Percentiles rank a stretch among this genome's conserved stretches.
phyloP scores from a whole-genome alignment of 2,888 invertebrate species.

The Apoda limacodes region DNA sequence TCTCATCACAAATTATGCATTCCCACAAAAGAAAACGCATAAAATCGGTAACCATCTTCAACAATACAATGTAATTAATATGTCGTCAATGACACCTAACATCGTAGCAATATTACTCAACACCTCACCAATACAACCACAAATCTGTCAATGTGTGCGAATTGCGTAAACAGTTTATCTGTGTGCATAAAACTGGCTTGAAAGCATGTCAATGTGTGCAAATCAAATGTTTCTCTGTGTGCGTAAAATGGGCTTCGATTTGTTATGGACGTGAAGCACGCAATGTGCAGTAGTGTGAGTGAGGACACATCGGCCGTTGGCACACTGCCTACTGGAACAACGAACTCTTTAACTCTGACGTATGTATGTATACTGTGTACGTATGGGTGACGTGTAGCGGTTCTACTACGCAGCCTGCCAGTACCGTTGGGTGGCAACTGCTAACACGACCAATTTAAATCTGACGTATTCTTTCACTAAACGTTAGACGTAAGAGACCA shows the following conservation, averaged over 20 bases:
- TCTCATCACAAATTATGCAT: conserved; percentile 10
- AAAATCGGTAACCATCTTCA: conserved; percentile 21
- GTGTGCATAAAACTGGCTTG: conserved; percentile 4
- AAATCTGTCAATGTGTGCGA: conserved; percentile 22
- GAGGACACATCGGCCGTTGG: conserved; percentile 50
- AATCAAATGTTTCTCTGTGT: conserved; percentile 23
- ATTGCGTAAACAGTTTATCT: conserved; percentile 16
- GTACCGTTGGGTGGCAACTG: conserved; percentile 45
- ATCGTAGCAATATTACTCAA: conserved; percentile 41
- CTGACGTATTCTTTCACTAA: too few relatives aligned
- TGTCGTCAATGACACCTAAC: conserved; percentile 40
- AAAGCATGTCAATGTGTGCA: conserved; percentile 15
- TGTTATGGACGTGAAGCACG: conserved; percentile 23
- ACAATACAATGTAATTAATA: conserved; percentile 34
- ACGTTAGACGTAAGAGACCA: too few relatives aligned
- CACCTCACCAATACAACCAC: conserved; percentile 24
- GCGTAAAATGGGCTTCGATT: conserved; percentile 23
- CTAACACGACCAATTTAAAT: too few relatives aligned
- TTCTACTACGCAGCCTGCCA: too few relatives aligned
- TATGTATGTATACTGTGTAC: conserved; percentile 24
- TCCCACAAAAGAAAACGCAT: conserved; percentile 23
- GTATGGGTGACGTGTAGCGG: conserved; percentile 26
- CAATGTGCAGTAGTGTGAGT: conserved; percentile 26
- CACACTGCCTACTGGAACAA: conserved; percentile 66
- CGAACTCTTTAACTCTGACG: conserved; percentile 54